Conservation (phyloP, 2,113 vertebrate species). For the Dicerorhinus sumatrensis region DNA sequence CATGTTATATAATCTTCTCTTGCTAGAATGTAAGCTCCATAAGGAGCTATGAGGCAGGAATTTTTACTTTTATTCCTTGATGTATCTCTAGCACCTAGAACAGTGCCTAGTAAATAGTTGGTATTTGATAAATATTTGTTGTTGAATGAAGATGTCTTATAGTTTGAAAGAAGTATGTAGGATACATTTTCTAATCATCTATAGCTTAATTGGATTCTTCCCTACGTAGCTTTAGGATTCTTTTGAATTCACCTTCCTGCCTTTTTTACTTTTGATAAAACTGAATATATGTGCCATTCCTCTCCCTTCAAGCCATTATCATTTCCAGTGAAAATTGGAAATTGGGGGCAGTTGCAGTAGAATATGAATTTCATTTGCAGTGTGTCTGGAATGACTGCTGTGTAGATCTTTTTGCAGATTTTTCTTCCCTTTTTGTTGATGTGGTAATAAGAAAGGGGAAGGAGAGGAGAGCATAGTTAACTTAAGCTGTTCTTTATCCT, state of each 20-base stretch:
- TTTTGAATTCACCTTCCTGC: constrained; percentile 20
- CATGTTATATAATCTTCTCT: neutral
- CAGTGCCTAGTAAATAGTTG: neutral
- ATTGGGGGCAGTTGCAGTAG: neutral
- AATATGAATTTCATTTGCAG: constrained; percentile 38
- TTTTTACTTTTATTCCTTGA: constrained; percentile 35
- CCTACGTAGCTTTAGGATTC: neutral
- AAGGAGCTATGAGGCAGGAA: neutral
- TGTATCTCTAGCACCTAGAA: neutral
- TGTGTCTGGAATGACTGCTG: constrained; percentile 20
- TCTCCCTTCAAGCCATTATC: neutral
- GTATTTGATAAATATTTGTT: constrained; percentile 26
- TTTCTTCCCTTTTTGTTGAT: constrained; percentile 34
- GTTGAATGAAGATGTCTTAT: constrained; percentile 24
- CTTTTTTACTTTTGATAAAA: constrained; percentile 21
- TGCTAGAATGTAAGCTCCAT: neutral
- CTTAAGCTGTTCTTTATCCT: constrained; percentile 20
- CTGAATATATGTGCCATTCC: neutral
- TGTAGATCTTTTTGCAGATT: constrained; percentile 16
- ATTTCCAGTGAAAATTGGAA: constrained; percentile 40
- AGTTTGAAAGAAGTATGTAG: neutral
- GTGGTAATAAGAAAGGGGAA: neutral
- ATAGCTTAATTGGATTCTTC: neutral
- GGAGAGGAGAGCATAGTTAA: neutral
- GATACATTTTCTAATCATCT: neutral